phyloP scores from a whole-genome alignment of 1,140 invertebrate genomes.

The Planococcus citri region DNA sequence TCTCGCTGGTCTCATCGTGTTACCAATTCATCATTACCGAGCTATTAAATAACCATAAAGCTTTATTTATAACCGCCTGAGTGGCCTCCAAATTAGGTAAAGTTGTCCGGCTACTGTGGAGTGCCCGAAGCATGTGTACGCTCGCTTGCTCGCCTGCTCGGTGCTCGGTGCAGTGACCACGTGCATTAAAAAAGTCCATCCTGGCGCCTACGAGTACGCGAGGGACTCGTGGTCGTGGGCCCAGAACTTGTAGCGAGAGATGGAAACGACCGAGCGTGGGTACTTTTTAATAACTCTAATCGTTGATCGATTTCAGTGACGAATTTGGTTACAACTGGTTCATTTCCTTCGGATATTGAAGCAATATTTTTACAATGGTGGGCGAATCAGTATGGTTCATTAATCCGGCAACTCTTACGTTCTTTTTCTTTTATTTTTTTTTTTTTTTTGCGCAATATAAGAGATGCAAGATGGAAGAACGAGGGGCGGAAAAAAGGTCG shows the following conservation, averaged over 20 bases:
- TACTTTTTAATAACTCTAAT: background rate
- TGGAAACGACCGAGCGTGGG: no score
- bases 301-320: constrained; percentile 6
- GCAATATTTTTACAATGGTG: background rate
- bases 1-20: no score
- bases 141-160: no score
- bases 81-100: background rate
- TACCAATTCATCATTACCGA: no score
- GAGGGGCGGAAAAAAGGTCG: background rate
- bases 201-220: background rate
- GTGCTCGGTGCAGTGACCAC: background rate
- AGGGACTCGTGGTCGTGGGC: background rate
- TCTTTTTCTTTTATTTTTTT: no score
- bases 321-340: constrained; percentile 6
- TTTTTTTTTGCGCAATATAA: no score
- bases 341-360: background rate
- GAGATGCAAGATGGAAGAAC: no score
- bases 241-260: no score
- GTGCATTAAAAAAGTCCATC: background rate
- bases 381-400: no score
- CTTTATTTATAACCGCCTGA: background rate
- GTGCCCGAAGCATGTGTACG: background rate
- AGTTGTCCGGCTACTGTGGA: background rate
- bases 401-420: no score
- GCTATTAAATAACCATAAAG: background rate